Conservation (phyloP, 2,888 invertebrate species). For the Sarcophaga subvicina region DNA sequence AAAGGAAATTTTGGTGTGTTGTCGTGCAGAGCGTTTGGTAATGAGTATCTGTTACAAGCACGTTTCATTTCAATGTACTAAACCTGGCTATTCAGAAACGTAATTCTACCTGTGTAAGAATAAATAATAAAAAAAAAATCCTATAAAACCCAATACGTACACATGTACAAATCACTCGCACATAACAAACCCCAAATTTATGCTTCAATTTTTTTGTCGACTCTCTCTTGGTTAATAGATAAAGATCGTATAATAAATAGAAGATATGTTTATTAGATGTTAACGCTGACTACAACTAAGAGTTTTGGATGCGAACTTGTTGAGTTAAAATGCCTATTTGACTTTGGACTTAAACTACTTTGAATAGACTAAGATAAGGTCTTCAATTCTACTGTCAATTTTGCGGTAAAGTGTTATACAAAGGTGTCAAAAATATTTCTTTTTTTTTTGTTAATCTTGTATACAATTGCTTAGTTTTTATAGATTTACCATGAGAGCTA, state of each 20-base stretch:
- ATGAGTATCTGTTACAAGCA: slow-evolving; percentile 51
- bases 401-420: neutral
- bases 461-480: neutral
- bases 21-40: slow-evolving; percentile 9
- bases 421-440: no score
- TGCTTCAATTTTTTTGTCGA: neutral
- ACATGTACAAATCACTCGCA: neutral
- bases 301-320: slow-evolving; percentile 17
- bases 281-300: slow-evolving; percentile 14
- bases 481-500: no score
- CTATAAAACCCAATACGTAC: slow-evolving; percentile 1
- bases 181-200: neutral
- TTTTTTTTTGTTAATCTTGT: neutral
- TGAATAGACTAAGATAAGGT: no score
- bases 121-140: slow-evolving; percentile 14
- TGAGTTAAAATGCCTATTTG: neutral
- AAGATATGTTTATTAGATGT: neutral
- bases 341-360: neutral
- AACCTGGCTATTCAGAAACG: slow-evolving; percentile 50
- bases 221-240: slow-evolving; percentile 26
- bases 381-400: neutral
- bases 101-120: slow-evolving; percentile 33
- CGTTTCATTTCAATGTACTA: slow-evolving; percentile 58
- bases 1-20: slow-evolving; percentile 39
- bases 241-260: slow-evolving; percentile 16